phyloP scores from a whole-genome alignment of 2,888 invertebrate genomes.

The Stramonita haemastoma region DNA sequence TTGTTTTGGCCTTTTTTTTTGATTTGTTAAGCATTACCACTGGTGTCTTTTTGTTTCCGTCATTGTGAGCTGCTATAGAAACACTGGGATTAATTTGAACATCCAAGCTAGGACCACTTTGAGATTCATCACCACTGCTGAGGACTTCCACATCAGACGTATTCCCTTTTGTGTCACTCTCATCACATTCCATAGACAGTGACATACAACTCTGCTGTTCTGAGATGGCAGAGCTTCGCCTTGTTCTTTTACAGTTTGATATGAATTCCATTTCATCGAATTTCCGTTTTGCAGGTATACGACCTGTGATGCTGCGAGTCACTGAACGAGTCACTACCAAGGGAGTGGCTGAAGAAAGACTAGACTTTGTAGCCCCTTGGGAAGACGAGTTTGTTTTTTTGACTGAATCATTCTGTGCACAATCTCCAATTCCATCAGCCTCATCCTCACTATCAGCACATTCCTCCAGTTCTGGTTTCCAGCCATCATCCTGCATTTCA shows the following conservation, averaged over 20 bases:
- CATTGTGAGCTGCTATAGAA: background rate
- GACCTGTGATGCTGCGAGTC: constrained; percentile 39
- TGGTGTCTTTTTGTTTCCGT: constrained; percentile 23
- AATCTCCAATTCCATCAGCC: constrained; percentile 53
- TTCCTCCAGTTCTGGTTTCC: constrained; percentile 34
- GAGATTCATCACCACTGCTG: constrained; percentile 34
- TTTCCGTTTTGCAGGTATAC: constrained; percentile 3
- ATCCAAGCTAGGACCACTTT: background rate
- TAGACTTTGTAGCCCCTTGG: constrained; percentile 18
- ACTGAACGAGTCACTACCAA: constrained; percentile 10
- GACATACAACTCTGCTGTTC: constrained; percentile 6
- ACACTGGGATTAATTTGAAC: background rate
- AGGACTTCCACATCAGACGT: constrained; percentile 28
- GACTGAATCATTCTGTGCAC: constrained; percentile 41
- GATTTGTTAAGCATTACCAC: constrained; percentile 36
- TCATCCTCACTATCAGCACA: constrained; percentile 44
- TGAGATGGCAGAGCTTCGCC: constrained; percentile 7
- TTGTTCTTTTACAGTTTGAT: constrained; percentile 2
- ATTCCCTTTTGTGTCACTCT: constrained; percentile 6
- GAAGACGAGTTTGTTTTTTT: background rate
- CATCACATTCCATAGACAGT: constrained; percentile 18
- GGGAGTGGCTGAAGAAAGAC: background rate
- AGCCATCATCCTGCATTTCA: constrained; percentile 39
- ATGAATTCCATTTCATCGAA: background rate
- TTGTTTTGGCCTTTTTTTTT: background rate